Evolutionary conservation across 2,797 vertebrate species (phyloP).

Genomic region (Jordanella pulchra): DNA sequence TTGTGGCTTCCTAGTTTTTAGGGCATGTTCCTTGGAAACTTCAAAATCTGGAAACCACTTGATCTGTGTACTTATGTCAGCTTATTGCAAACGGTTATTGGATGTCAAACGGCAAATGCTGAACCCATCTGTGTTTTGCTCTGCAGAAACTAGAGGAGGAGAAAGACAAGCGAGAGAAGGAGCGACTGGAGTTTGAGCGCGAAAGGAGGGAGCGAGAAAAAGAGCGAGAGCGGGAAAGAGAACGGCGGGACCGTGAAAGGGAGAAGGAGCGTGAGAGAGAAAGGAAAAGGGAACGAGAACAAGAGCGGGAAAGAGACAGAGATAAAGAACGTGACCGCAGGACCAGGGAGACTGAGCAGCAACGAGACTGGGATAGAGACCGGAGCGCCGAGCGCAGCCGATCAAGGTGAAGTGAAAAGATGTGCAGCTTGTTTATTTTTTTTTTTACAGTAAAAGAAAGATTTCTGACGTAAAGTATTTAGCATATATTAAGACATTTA

Average conservation of each 20-base stretch:
- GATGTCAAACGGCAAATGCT: conserved; percentile 36
- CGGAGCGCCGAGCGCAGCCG: conserved; percentile 82
- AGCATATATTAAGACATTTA: too few relatives aligned
- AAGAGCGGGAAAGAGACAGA: conserved; percentile 83
- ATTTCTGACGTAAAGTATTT: neutral
- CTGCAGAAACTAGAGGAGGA: conserved; percentile 99
- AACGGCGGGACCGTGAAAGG: conserved; percentile 74
- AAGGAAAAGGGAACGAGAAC: conserved; percentile 83
- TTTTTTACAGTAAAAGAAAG: neutral
- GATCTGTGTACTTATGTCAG: conserved; percentile 54
- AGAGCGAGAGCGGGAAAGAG: conserved; percentile 77
- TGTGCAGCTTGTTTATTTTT: neutral
- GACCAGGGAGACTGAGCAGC: conserved; percentile 77
- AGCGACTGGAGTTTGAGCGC: conserved; percentile 86
- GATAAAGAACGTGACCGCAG: conserved; percentile 77
- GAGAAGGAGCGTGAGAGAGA: conserved; percentile 87
- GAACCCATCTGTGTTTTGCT: conserved; percentile 81
- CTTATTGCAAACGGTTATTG: conserved; percentile 38
- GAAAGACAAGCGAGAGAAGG: conserved; percentile 94
- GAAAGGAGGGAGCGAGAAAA: conserved; percentile 82
- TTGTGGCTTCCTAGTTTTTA: conserved; percentile 38
- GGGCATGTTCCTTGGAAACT: conserved; percentile 48
- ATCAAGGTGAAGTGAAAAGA: conserved; percentile 82
- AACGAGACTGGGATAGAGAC: conserved; percentile 79
- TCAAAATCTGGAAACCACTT: conserved; percentile 79